Evolutionary conservation across 2,888 invertebrate species (phyloP), one percentile per base, ranked within the genome.

Genomic region (Caradrina clavipalpis): DNA sequence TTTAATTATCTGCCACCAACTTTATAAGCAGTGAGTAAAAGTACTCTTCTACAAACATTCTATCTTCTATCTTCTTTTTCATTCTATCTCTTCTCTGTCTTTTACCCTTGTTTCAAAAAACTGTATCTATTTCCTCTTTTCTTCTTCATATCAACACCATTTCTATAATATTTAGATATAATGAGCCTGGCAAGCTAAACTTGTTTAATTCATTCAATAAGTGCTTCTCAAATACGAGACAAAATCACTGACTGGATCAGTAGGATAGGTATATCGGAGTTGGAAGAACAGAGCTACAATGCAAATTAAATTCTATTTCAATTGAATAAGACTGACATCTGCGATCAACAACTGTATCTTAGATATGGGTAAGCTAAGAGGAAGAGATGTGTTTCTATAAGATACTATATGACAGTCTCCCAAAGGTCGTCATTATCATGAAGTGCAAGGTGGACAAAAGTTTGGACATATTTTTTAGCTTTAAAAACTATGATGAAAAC

Each of bases 131-230:
- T 63, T 53, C n/a, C 21, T 56, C 45, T 3, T 58, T 58, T 39
- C 5, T 64, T 17, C 31, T 19, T 0, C 22, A 11, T 8, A 15
- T 17, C 31, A 57, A 11, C 3, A 2, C 8, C n/a, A 15, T 4
- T 22, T 55, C 0, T 1, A 11, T 15, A 3, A 35, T 31, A 7
- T 42, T 50, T 10, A 55, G n/a, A 22, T 63, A 19, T 31, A 22
- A n/a, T 26, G 10, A 11, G n/a, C 31, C 71, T 71, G 74, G 50
- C 74, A 66, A 71, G 74, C 19, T 1, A 22, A 42, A 73, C 42
- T 13, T 0, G 10, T 22, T 42, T n/a, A 17, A 22, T 50, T 71
- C 11, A n/a, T n/a, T n/a, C n/a, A n/a, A n/a, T 21, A n/a, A 22
- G n/a, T 53, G 15, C 6, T 26, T 39, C 11, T 26, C n/a, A 21